These are phyloP conservation scores for Drosophila sproati DNA, from an alignment of 1,140 invertebrate species.

Conservation along the genomic window DNA sequence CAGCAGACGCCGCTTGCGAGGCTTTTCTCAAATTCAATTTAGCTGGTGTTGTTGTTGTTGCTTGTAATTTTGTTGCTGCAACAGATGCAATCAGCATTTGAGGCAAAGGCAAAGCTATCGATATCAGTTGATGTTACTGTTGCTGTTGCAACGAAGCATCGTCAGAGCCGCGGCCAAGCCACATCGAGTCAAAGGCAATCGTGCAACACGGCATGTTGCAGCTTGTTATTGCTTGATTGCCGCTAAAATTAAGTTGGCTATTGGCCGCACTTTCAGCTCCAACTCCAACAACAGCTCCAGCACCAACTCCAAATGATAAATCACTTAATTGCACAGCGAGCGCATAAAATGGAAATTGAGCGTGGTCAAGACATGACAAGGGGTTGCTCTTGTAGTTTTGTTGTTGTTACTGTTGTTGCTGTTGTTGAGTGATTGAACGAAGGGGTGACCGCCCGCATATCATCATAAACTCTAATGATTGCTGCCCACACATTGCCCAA, in stretches of 20 bases:
- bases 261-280: conserved; percentile 51
- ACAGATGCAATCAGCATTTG: conserved; percentile 79
- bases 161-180: conserved; percentile 31
- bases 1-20: conserved; percentile 43
- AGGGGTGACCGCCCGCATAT: conserved; percentile 58
- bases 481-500: conserved; percentile 60
- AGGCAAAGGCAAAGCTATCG: conserved; percentile 72
- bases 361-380: conserved; percentile 61
- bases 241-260: conserved; percentile 82
- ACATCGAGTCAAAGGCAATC: conserved; percentile 77
- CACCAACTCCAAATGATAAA: conserved; percentile 79
- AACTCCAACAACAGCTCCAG: conserved; percentile 33
- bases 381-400: conserved; percentile 43
- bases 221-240: conserved; percentile 83
- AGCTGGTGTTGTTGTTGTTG: conserved; percentile 65
- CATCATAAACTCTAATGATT: conserved; percentile 72
- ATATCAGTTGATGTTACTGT: conserved; percentile 69
- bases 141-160: conserved; percentile 47
- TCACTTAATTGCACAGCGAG: conserved; percentile 80
- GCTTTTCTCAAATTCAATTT: conserved; percentile 79
- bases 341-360: conserved; percentile 82
- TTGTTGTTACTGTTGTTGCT: not conserved
- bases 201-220: conserved; percentile 81
- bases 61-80: conserved; percentile 69
- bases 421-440: conserved; percentile 32